Conservation (phyloP, 2,888 invertebrate species). For the Gastrophysa polygoni region DNA sequence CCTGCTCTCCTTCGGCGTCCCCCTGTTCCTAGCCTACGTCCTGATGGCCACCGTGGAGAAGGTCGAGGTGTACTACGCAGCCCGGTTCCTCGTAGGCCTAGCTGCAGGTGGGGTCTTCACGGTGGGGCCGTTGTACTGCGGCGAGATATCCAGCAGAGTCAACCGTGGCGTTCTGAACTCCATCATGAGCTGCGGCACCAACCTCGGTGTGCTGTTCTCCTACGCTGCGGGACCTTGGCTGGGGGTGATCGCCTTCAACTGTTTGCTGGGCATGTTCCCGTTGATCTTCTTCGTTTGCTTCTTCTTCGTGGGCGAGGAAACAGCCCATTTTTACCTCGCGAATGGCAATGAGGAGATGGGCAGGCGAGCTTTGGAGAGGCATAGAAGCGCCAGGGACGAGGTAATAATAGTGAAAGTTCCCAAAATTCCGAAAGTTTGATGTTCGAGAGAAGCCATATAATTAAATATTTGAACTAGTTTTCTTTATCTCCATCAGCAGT, state of each 20-base stretch:
- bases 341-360: constrained; percentile 69
- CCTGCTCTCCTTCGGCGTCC: constrained; percentile 67
- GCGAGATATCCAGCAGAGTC: constrained; percentile 81
- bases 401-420: no score
- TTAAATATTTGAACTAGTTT: no score
- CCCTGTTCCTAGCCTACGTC: constrained; percentile 73
- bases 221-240: constrained; percentile 77
- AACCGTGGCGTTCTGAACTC: constrained; percentile 82
- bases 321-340: constrained; percentile 73
- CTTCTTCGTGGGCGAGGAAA: constrained; percentile 75
- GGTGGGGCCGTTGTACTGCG: constrained; percentile 82
- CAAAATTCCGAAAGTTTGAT: no score
- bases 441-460: no score
- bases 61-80: constrained; percentile 62
- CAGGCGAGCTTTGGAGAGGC: constrained; percentile 61
- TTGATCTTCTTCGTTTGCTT: constrained; percentile 67
- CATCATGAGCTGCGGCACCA: constrained; percentile 76
- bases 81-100: constrained; percentile 57
- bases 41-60: constrained; percentile 64
- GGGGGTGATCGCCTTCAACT: constrained; percentile 67
- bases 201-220: constrained; percentile 69
- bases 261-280: constrained; percentile 61
- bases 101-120: constrained; percentile 73
- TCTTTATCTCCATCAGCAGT: no score
- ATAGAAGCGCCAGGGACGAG: constrained; percentile 1